A percentile compares a stretch with the other conserved stretches of the same genome.
These are phyloP conservation scores for Erebia aethiops DNA, from an alignment of 2,888 invertebrate species.

Conservation along the genomic window DNA sequence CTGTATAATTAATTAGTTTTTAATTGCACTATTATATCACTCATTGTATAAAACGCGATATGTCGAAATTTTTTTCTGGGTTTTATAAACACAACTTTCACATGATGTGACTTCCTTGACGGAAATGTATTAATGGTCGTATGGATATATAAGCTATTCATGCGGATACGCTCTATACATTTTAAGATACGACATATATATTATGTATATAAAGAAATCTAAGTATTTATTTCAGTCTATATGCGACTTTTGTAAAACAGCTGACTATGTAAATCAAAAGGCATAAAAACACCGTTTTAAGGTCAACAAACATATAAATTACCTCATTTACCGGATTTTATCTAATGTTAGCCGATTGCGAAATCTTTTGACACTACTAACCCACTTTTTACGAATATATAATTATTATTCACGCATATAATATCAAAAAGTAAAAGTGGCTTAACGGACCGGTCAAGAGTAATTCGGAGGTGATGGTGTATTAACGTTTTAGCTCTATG, in stretches of 20 bases:
- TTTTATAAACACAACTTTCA: slow-evolving; percentile 52
- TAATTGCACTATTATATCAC: slow-evolving; percentile 19
- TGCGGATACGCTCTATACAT: slow-evolving; percentile 29
- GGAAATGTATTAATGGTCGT: slow-evolving; percentile 38
- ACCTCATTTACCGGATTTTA: slow-evolving; percentile 45
- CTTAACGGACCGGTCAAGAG: slow-evolving; percentile 32
- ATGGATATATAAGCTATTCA: slow-evolving; percentile 3
- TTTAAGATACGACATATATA: slow-evolving; percentile 13
- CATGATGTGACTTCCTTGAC: slow-evolving; percentile 47
- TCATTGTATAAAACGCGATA: slow-evolving; percentile 43
- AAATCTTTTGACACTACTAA: slow-evolving; percentile 44
- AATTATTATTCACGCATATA: slow-evolving; percentile 28
- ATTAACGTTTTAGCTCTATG: slow-evolving; percentile 1
- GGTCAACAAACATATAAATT: slow-evolving; percentile 32
- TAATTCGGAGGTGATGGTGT: slow-evolving; percentile 16
- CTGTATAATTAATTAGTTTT: slow-evolving; percentile 21
- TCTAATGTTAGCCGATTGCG: slow-evolving; percentile 43
- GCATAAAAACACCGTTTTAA: neutral
- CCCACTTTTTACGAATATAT: slow-evolving; percentile 43
- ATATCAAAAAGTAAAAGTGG: slow-evolving; percentile 34
- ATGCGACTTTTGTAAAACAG: neutral
- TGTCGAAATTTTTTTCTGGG: slow-evolving; percentile 54
- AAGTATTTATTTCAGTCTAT: too few relatives aligned
- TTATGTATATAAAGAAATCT: neutral
- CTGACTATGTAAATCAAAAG: neutral